Evolutionary conservation across 2,888 invertebrate genomes (phyloP).

Genomic region (Chrysotoxum bicinctum): DNA sequence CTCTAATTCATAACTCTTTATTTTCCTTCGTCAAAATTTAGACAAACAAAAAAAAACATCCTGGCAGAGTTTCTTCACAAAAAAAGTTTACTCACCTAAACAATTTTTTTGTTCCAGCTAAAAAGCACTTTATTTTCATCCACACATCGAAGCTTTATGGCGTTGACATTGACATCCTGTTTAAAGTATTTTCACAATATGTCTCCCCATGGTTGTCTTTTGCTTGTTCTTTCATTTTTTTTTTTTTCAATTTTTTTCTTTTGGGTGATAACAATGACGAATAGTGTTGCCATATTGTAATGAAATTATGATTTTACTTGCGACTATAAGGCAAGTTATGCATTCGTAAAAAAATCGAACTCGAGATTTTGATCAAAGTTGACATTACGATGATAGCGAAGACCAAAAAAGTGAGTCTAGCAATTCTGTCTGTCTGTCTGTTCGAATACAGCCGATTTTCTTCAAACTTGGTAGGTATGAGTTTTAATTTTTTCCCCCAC

Average conservation of each 20-base stretch:
- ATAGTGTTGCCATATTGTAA: not conserved
- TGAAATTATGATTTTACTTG: too few species aligned
- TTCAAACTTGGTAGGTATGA: too few species aligned
- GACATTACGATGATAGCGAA: too few species aligned
- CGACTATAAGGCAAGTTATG: too few species aligned
- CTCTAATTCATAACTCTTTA: slow-evolving; percentile 14
- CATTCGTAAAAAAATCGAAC: too few species aligned
- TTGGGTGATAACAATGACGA: not conserved
- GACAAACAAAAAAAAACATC: not conserved
- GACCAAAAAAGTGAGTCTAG: too few species aligned
- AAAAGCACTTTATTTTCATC: slow-evolving; percentile 34
- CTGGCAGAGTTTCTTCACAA: slow-evolving; percentile 20
- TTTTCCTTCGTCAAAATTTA: slow-evolving; percentile 15
- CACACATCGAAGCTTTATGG: slow-evolving; percentile 35
- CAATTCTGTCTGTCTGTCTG: too few species aligned
- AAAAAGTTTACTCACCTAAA: slow-evolving; percentile 20
- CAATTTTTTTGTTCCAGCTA: slow-evolving; percentile 6
- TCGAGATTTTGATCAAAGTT: too few species aligned
- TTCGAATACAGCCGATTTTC: too few species aligned
- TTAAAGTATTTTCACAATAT: slow-evolving; percentile 57
- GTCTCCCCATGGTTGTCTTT: slow-evolving; percentile 42
- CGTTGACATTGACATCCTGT: slow-evolving; percentile 41
- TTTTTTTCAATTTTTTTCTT: not conserved
- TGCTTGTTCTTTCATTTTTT: not conserved
- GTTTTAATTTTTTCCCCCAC: too few species aligned